Evolutionary conservation across 92 coral and sea anemone genomes (phyloP).

Genomic region (Zoanthus sociatus): DNA sequence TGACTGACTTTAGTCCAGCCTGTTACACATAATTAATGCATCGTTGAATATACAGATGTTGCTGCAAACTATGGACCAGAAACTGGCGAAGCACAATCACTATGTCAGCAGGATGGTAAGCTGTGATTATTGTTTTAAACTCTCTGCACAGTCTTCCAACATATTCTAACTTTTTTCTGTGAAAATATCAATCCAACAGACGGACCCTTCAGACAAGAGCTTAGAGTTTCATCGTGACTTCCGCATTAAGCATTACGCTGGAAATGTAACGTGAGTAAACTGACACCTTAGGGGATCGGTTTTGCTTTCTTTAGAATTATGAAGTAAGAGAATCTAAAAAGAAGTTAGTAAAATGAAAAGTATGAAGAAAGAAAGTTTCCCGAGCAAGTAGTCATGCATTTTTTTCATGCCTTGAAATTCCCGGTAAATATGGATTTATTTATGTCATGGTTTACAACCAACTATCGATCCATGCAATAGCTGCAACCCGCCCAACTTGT

Average conservation of each 20-base stretch:
- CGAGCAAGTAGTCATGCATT: too few relatives aligned
- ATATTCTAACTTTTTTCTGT: neutral
- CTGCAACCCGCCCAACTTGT: too few relatives aligned
- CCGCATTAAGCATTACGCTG: conserved; percentile 93
- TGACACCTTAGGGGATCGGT: neutral
- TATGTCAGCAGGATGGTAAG: conserved; percentile 93
- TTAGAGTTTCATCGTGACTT: conserved; percentile 91
- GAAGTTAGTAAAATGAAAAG: neutral
- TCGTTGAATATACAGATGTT: conserved; percentile 69
- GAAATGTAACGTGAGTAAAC: conserved; percentile 92
- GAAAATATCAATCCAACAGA: conserved; percentile 53
- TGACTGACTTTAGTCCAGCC: too few relatives aligned
- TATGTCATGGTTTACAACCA: too few relatives aligned
- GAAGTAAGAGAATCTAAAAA: neutral
- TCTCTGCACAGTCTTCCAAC: neutral
- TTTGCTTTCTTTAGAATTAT: neutral
- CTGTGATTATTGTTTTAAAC: neutral
- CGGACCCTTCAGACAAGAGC: conserved; percentile 85
- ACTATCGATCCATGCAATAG: too few relatives aligned
- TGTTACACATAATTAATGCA: neutral
- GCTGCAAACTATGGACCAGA: conserved; percentile 96
- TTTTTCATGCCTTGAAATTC: too few relatives aligned
- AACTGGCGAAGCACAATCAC: conserved; percentile 84
- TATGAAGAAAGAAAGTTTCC: too few relatives aligned
- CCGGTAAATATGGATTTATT: too few relatives aligned